Conservation (phyloP, 2,797 vertebrate species). For the Pangasius djambal region DNA sequence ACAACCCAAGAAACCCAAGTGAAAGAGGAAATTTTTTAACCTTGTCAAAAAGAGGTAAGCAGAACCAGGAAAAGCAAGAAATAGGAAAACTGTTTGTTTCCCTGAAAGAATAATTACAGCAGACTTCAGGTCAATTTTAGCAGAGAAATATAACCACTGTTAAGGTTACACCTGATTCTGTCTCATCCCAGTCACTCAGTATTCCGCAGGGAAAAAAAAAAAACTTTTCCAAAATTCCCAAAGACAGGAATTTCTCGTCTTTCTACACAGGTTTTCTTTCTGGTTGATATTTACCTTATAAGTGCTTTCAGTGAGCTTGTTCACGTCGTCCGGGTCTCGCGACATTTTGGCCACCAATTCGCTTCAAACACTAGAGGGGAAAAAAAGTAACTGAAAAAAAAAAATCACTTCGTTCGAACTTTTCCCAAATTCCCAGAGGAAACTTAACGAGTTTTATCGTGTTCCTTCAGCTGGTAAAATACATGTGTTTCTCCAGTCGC, state of each 20-base stretch:
- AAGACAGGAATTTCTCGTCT: background rate
- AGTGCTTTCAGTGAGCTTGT: slow-evolving; percentile 90
- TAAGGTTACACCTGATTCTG: background rate
- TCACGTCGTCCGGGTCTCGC: slow-evolving; percentile 86
- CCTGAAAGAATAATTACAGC: background rate
- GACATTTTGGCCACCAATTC: slow-evolving; percentile 76
- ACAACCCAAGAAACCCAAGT: slow-evolving; percentile 46
- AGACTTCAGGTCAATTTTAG: background rate
- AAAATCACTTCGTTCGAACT: background rate
- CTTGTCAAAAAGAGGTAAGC: no score
- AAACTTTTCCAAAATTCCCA: background rate
- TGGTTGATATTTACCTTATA: slow-evolving; percentile 82
- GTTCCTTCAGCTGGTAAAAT: background rate
- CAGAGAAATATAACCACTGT: background rate
- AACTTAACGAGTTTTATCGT: background rate
- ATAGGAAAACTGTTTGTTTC: background rate
- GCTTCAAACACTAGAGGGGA: background rate
- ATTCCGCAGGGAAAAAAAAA: no score
- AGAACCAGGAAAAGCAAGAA: background rate
- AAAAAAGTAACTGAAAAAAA: background rate
- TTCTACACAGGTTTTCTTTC: background rate
- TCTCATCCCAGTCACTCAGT: background rate
- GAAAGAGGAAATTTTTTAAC: slow-evolving; percentile 37
- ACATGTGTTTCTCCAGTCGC: background rate
- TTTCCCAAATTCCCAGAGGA: background rate